Evolutionary conservation across 2,113 vertebrate genomes (phyloP).

Genomic region (Hydropotes inermis): DNA sequence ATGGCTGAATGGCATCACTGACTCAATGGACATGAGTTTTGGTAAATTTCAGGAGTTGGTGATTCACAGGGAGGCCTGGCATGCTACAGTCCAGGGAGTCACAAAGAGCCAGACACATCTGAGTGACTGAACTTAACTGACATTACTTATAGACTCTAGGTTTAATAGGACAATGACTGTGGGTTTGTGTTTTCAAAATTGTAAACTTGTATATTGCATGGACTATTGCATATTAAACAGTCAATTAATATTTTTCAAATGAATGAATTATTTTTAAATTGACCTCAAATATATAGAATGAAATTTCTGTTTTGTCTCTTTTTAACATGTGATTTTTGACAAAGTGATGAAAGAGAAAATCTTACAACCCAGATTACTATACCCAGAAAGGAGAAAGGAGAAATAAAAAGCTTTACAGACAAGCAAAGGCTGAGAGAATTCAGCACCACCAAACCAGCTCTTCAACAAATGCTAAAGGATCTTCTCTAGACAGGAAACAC

Average conservation of each 20-base stretch:
- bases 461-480: neutral
- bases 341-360: neutral
- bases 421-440: neutral
- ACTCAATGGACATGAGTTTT: neutral
- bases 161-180: neutral
- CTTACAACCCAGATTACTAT: neutral
- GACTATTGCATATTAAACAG: neutral
- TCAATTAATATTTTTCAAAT: neutral
- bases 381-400: neutral
- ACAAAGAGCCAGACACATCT: accelerated
- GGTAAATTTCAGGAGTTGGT: neutral
- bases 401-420: neutral
- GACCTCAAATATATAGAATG: neutral
- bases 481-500: neutral
- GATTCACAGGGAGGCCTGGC: neutral
- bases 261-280: neutral
- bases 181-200: neutral
- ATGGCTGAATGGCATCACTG: neutral
- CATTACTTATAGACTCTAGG: neutral
- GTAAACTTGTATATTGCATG: neutral
- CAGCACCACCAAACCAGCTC: neutral
- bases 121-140: neutral
- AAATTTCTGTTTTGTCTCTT: neutral
- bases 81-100: neutral
- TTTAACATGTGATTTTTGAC: neutral